Evolutionary conservation across 53 echinoderm and acorn worm genomes (phyloP).

Genomic region (Pentamera pediparva): DNA sequence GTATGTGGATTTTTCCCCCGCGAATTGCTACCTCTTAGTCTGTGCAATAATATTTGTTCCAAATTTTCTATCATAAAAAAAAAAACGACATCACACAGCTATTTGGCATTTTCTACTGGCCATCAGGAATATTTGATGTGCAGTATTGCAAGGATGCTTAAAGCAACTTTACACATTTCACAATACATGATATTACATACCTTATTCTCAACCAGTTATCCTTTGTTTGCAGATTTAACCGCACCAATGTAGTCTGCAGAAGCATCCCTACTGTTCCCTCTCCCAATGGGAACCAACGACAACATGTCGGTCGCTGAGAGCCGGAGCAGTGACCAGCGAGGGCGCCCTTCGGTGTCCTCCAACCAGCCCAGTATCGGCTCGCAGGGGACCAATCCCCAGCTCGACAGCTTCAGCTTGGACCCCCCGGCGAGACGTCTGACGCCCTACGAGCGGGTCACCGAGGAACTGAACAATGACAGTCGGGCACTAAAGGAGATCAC

Average conservation of each 20-base stretch:
- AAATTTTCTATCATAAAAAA: too few species aligned
- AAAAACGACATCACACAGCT: too few species aligned
- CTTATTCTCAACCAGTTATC: too few species aligned
- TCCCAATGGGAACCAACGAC: conserved; percentile 29
- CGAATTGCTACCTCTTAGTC: too few species aligned
- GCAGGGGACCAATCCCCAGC: conserved; percentile 20
- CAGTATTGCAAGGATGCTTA: too few species aligned
- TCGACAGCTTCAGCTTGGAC: conserved; percentile 17
- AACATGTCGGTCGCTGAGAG: conserved; percentile 29
- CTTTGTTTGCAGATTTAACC: background rate
- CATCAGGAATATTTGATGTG: too few species aligned
- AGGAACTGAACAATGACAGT: conserved; percentile 87
- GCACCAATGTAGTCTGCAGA: background rate
- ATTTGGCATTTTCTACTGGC: too few species aligned
- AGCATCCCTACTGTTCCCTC: background rate
- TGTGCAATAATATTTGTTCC: too few species aligned
- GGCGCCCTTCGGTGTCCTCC: conserved; percentile 34
- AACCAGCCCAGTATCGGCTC: conserved; percentile 31
- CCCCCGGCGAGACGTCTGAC: conserved; percentile 54
- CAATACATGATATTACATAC: too few species aligned
- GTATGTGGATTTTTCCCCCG: too few species aligned
- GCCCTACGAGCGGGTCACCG: conserved; percentile 74
- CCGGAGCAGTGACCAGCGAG: conserved; percentile 3
- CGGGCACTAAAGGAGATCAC: conserved; percentile 87
- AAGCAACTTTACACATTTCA: too few species aligned